Evolutionary conservation across 2,888 invertebrate genomes (phyloP), one percentile per base, ranked within the genome.

Genomic region (Leucoma salicis): DNA sequence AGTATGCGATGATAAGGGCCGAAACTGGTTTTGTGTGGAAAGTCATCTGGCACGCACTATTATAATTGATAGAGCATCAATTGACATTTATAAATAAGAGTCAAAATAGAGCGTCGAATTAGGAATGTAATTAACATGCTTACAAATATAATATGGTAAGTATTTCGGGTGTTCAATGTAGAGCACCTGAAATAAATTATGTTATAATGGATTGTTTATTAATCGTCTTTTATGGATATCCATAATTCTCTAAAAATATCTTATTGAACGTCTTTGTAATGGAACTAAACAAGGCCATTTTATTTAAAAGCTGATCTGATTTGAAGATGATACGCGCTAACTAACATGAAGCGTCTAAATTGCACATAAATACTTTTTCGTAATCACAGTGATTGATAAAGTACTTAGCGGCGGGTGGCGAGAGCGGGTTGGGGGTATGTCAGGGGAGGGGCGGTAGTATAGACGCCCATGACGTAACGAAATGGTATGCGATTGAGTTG

Each of bases 1-100:
- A 63, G n/a, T n/a, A 60, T 60, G 61, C 56, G 46, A 46, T 68
- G 70, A 73, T 79, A 78, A 75, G 74, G 65, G 58, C 69, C 78
- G 76, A 78, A 87, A 86, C 87, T 71, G 84, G 87, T 86, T 84
- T 78, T 59, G 67, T 43, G 71, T 75, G 71, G 77, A 73, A 71
- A 76, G 80, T 81, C 84, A 85, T 83, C 82, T 84, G 83, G 82
- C 80, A 77, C 82, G 76, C 70, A 78, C 80, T 85, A n/a, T n/a
- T n/a, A n/a, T n/a, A 86, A 86, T 86, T 85, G 82, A 81, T 79
- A 82, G 74, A 65, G 72, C 78, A 76, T 80, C 77, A 69, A 76
- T 74, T 74, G 75, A 71, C 73, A 72, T 74, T 70, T 63, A 65
- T 75, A 77, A 82, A 81, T 69, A 70, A 66, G 54, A 43, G 35